phyloP scores from a whole-genome alignment of 2,797 vertebrate species.

The Eurystomus glaucurus region DNA sequence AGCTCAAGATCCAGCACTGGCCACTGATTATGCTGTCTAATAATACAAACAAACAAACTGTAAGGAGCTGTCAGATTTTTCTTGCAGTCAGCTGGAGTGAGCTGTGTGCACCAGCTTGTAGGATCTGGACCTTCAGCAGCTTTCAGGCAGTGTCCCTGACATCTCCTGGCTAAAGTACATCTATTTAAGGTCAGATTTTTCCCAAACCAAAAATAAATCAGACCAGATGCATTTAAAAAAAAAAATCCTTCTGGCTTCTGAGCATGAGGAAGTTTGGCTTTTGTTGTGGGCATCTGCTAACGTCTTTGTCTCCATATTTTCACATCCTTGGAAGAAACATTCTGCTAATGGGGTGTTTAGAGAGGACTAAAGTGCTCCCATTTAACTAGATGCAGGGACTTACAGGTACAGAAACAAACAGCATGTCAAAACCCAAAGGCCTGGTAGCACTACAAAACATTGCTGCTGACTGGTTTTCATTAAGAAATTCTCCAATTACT shows the following conservation, averaged over 20 bases:
- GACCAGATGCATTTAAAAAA: neutral
- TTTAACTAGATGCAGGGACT: neutral
- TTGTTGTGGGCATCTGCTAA: neutral
- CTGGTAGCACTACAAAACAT: neutral
- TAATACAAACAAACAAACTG: neutral
- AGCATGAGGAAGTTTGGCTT: neutral
- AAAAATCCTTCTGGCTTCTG: neutral
- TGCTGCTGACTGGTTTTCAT: neutral
- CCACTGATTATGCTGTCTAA: neutral
- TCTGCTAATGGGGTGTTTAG: neutral
- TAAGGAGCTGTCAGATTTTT: neutral
- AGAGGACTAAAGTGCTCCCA: neutral
- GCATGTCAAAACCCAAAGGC: neutral
- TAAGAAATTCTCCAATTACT: neutral
- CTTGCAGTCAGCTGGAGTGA: neutral
- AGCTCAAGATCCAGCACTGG: neutral
- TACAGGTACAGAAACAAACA: neutral
- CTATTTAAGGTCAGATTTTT: constrained; percentile 3
- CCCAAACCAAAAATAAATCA: neutral
- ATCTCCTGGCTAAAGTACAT: neutral
- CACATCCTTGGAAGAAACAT: neutral
- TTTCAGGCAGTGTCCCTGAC: neutral
- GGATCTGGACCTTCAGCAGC: neutral
- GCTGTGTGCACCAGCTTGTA: neutral
- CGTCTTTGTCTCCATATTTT: neutral